Evolutionary conservation across 2,113 vertebrate species (phyloP).

Genomic region (Lontra canadensis): DNA sequence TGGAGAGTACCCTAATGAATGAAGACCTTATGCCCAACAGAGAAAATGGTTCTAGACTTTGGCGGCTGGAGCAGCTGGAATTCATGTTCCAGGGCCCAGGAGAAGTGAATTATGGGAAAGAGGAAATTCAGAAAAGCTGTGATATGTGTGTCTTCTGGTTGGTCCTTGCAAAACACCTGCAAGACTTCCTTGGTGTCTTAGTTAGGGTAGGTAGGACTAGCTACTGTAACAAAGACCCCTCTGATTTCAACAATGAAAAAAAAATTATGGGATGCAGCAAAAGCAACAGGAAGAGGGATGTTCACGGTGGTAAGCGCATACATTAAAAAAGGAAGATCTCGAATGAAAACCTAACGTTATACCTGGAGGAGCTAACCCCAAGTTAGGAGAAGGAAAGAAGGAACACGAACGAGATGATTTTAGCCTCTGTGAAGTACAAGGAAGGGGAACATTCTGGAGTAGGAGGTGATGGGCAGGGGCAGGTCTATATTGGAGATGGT

Average conservation of each 20-base stretch:
- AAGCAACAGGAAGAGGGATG: not conserved
- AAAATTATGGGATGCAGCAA: not conserved
- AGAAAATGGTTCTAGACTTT: not conserved
- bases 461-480: not conserved
- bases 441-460: not conserved
- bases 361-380: not conserved
- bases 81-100: not conserved
- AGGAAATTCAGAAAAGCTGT: not conserved
- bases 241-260: not conserved
- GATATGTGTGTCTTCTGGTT: not conserved
- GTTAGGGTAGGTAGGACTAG: not conserved
- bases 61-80: not conserved
- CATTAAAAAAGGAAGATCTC: not conserved
- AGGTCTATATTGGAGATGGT: not conserved
- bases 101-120: not conserved
- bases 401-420: not conserved
- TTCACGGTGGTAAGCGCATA: not conserved
- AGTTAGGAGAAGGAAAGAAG: not conserved
- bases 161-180: not conserved
- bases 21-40: not conserved
- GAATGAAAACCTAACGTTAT: not conserved
- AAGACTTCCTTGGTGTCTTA: not conserved
- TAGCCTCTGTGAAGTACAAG: not conserved
- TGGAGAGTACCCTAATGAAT: not conserved
- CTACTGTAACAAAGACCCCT: not conserved